Conservation (phyloP, 2,888 invertebrate species). For the Antheraea assamensis region DNA sequence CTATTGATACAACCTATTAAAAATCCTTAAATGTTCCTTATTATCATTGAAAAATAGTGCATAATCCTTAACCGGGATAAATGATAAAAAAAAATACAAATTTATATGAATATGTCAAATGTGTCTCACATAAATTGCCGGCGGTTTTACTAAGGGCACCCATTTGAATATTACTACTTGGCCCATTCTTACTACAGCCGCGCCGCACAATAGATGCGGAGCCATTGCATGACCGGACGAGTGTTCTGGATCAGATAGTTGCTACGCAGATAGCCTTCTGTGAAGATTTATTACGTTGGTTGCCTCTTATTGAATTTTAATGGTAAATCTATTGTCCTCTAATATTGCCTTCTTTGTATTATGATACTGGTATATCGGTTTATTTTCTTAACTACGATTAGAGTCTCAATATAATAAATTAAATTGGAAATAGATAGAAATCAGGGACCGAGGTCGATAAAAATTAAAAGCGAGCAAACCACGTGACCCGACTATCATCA, state of each 20-base stretch:
- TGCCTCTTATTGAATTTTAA: conserved; percentile 76
- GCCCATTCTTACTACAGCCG: conserved; percentile 18
- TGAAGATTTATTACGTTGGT: conserved; percentile 73
- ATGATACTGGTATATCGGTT: conserved; percentile 30
- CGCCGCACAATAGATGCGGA: conserved; percentile 53
- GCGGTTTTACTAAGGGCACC: conserved; percentile 65
- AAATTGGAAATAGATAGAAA: too few relatives aligned
- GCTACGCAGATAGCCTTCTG: conserved; percentile 77
- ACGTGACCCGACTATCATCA: too few relatives aligned
- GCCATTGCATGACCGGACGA: conserved; percentile 44
- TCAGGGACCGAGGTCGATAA: too few relatives aligned
- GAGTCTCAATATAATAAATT: too few relatives aligned
- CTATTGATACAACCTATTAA: too few relatives aligned
- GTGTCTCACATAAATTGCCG: conserved; percentile 72
- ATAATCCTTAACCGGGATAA: neutral
- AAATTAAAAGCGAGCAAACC: too few relatives aligned
- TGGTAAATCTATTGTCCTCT: conserved; percentile 64
- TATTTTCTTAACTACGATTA: conserved; percentile 25
- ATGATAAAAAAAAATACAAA: neutral
- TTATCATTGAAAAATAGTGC: neutral
- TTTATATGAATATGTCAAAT: conserved; percentile 44
- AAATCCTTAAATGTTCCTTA: neutral
- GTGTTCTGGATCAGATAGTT: conserved; percentile 72
- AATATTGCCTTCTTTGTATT: conserved; percentile 38
- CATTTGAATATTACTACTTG: conserved; percentile 67